phyloP scores from a whole-genome alignment of 1,140 invertebrate species.

The Drosophila lini region DNA sequence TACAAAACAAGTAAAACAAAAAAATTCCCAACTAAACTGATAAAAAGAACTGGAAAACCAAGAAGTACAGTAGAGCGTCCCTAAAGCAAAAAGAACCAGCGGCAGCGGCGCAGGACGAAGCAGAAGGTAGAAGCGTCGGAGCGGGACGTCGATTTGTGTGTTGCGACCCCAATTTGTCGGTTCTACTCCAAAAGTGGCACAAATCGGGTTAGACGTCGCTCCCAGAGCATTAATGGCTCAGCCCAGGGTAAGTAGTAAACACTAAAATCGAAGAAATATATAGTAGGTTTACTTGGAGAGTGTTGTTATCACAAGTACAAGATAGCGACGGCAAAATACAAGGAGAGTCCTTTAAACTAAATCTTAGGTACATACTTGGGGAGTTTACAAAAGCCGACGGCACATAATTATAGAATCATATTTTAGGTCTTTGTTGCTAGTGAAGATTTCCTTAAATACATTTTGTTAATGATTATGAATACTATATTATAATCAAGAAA shows the following conservation, averaged over 20 bases:
- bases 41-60: conserved; percentile 35
- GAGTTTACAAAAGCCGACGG: conserved; percentile 21
- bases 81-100: conserved; percentile 18
- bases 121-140: conserved; percentile 19
- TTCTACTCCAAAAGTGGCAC: conserved; percentile 84
- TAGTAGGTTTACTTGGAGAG: neutral
- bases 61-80: conserved; percentile 45
- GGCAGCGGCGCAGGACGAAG: conserved; percentile 14
- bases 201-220: conserved; percentile 85
- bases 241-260: conserved; percentile 81
- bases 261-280: neutral
- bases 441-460: neutral
- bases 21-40: conserved; percentile 9
- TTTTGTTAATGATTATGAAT: neutral
- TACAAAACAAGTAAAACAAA: conserved; percentile 8
- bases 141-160: conserved; percentile 58
- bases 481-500: neutral
- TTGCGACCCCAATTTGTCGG: conserved; percentile 72
- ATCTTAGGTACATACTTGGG: neutral
- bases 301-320: conserved; percentile 18
- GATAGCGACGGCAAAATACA: conserved; percentile 24
- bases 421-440: neutral
- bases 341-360: too few species aligned
- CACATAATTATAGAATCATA: neutral
- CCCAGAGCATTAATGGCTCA: conserved; percentile 85